A percentile compares a stretch with the other conserved stretches of the same genome.
Conservation (phyloP, 2,113 vertebrate genomes). For the Panurus biarmicus region DNA sequence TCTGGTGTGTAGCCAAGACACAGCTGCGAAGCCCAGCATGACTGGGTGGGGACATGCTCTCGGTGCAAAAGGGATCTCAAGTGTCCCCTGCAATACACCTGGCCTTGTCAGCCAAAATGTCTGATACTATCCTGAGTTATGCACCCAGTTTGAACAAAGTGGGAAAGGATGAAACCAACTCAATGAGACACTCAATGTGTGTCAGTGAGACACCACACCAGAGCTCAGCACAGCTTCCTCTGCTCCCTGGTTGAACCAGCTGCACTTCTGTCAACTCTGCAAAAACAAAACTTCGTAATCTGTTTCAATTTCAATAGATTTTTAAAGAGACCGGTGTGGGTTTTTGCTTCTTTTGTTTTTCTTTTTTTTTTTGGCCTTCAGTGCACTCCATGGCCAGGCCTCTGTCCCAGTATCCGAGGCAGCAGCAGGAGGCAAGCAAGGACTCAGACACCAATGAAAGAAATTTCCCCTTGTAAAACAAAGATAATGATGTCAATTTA, state of each 20-base stretch:
- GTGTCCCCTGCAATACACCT: background rate
- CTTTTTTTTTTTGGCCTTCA: background rate
- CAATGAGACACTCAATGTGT: too few relatives aligned
- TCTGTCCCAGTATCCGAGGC: background rate
- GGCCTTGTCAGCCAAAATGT: background rate
- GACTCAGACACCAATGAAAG: background rate
- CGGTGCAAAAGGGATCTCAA: background rate
- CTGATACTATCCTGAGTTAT: background rate
- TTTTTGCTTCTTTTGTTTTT: background rate
- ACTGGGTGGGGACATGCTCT: background rate
- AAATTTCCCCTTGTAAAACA: background rate
- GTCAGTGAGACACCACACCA: too few relatives aligned
- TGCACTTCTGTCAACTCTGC: background rate
- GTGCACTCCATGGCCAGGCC: background rate
- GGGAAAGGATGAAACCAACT: background rate
- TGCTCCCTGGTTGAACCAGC: background rate
- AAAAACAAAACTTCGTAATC: background rate
- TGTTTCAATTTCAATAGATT: background rate
- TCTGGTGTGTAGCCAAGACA: background rate
- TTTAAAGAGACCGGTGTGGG: accelerated
- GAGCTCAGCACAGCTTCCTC: background rate
- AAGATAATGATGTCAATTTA: background rate
- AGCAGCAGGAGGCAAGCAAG: background rate
- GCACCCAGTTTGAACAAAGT: background rate
- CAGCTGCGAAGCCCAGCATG: background rate